Conservation (phyloP, 2,797 vertebrate species). For the Cuculus canorus region DNA sequence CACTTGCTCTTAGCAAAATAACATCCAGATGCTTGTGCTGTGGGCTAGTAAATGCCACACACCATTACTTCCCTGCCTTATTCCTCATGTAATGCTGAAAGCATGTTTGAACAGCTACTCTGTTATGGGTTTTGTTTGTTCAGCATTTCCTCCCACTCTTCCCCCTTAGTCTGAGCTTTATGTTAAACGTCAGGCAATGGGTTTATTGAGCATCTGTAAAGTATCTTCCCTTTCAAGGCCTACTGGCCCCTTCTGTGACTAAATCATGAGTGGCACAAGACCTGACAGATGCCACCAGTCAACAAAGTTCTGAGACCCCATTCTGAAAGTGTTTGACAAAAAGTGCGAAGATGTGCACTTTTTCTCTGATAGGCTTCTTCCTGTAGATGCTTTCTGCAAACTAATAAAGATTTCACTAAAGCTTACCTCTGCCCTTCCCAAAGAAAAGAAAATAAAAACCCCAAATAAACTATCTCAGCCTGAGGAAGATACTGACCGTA, state of each 20-base stretch:
- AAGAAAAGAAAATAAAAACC: not conserved
- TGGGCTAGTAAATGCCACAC: not conserved
- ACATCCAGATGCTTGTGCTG: not conserved
- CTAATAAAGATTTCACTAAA: not conserved
- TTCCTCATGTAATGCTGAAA: accelerated
- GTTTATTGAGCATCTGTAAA: not conserved
- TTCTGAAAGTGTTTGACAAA: not conserved
- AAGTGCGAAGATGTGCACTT: not conserved
- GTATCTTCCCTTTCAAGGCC: not conserved
- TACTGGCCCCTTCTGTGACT: not conserved
- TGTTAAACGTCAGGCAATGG: not conserved
- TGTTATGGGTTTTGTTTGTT: not conserved
- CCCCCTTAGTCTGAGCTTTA: not conserved
- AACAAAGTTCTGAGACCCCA: not conserved
- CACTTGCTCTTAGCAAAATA: not conserved
- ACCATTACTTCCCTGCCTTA: no score
- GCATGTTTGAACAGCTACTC: not conserved
- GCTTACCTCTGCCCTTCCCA: not conserved
- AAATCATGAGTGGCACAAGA: not conserved
- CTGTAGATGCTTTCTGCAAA: not conserved
- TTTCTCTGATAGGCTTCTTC: not conserved
- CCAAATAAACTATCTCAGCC: not conserved
- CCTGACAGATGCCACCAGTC: not conserved
- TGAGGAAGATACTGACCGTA: not conserved
- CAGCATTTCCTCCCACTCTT: not conserved